Base-by-base conservation (phyloP, 2,797 vertebrate species). In the Furcifer pardalis region DNA sequence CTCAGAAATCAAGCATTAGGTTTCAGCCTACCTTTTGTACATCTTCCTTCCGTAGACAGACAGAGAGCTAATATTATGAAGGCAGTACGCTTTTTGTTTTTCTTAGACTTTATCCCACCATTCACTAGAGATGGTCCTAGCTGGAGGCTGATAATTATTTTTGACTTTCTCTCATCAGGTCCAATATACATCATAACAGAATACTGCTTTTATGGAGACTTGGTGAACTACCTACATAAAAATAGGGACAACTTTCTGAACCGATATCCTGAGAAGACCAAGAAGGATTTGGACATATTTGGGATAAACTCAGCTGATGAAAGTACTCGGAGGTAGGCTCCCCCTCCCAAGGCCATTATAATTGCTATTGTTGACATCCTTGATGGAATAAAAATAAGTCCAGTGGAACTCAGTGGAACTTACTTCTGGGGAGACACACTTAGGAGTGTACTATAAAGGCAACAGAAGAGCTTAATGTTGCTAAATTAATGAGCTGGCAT, bases 101-200 rank as follows among this genome's bases (percentile, higher is more conserved):
- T 27, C 1, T 62, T 46, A 32, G 40, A 4, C 19, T 27, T 25
- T 37, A n/a, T 5, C 23, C 37, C 32, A 30, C 44, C 19, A 9
- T 8, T 6, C 27, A 79, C 60, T 7, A 3, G 2, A 49, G 23
- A 62, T 30, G 10, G n/a, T 32, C 23, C 5, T 73, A 37, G 4
- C 2, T 37, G 2, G 76, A 4, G 59, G 13, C 4, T 73, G 27
- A 78, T 7, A 0, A 37, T 82, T 83, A 27, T 84, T 89, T 84
- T 91, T 19, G 30, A 82, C 84, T 62, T 82, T 91, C 88, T 27
- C 8, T 84, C 42, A 9, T 60, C 93, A 99, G 99, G 99, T 72
- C 99, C 99, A 42, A 99, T 99, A 95, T 99, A 99, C 92, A 99
- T 99, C 85, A 99, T 99, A 94, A 99, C 99, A 0, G 99, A 99